Evolutionary conservation across 1,140 invertebrate genomes (phyloP).

Genomic region (Drosophila fuyamai): DNA sequence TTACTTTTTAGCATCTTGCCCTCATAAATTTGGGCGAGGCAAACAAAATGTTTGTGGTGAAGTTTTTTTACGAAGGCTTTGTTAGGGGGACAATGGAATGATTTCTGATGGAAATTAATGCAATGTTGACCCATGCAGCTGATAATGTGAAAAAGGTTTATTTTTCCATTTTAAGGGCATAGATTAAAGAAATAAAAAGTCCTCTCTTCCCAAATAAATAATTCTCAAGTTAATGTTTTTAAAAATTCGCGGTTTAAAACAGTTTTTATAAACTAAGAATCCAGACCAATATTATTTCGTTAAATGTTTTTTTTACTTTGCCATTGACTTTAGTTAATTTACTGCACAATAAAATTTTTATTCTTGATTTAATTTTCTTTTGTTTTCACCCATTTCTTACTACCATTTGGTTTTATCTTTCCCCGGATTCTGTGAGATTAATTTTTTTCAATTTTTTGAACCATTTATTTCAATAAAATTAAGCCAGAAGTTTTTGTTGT

Average conservation of each 20-base stretch:
- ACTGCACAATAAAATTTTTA: not conserved
- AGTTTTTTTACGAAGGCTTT: not conserved
- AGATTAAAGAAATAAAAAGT: not conserved
- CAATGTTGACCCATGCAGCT: not conserved
- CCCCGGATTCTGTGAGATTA: slow-evolving; percentile 10
- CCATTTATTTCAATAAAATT: slow-evolving; percentile 52
- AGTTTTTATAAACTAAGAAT: no score
- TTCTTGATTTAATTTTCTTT: not conserved
- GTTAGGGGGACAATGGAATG: not conserved
- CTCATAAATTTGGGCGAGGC: slow-evolving; percentile 10
- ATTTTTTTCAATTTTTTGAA: slow-evolving; percentile 25
- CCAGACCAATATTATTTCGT: no score
- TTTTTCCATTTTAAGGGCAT: not conserved
- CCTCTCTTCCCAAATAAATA: no score
- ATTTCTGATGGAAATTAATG: slow-evolving; percentile 3
- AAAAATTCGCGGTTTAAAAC: no score
- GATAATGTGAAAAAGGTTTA: not conserved
- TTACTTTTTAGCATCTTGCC: slow-evolving; percentile 14
- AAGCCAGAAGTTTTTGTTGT: slow-evolving; percentile 41
- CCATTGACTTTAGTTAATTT: not conserved
- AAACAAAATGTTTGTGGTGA: slow-evolving; percentile 1
- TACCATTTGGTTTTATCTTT: slow-evolving; percentile 32
- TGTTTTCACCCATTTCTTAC: not conserved
- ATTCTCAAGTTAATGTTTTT: no score
- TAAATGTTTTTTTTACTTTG: not conserved